Conservation (phyloP, 2,113 vertebrate genomes). For the Paradoxurus hermaphroditus region DNA sequence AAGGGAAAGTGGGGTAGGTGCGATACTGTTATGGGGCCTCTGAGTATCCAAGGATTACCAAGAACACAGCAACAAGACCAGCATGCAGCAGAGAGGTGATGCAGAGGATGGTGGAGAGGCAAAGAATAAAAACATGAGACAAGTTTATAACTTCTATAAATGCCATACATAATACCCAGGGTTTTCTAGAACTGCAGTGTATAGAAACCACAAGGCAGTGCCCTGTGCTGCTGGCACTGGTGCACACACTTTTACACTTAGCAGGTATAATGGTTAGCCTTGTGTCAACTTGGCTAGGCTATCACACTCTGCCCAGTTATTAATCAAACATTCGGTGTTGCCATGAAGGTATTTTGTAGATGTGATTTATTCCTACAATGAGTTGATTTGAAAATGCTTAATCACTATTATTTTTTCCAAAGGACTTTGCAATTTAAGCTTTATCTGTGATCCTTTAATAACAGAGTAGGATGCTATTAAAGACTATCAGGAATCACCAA, state of each 20-base stretch:
- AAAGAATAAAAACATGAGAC: not conserved
- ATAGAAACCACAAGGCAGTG: not conserved
- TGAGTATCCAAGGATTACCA: not conserved
- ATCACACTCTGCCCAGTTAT: not conserved
- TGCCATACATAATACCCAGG: not conserved
- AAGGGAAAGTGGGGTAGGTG: not conserved
- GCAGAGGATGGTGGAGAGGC: not conserved
- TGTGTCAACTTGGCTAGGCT: too few relatives aligned
- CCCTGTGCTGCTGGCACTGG: too few relatives aligned
- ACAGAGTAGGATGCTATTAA: not conserved
- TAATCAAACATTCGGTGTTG: not conserved
- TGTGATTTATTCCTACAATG: not conserved
- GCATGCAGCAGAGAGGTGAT: not conserved
- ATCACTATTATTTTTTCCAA: not conserved
- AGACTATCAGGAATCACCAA: not conserved
- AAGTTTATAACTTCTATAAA: not conserved
- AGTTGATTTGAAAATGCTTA: not conserved
- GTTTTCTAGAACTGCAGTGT: not conserved
- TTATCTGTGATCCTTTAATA: not conserved
- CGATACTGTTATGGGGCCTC: too few relatives aligned
- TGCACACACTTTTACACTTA: too few relatives aligned
- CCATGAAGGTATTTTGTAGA: not conserved
- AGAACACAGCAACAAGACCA: not conserved
- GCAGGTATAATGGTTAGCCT: not conserved
- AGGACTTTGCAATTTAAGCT: not conserved